These are phyloP conservation scores for Hippoglossus hippoglossus DNA, from an alignment of 2,797 vertebrate genomes.

Conservation along the genomic window DNA sequence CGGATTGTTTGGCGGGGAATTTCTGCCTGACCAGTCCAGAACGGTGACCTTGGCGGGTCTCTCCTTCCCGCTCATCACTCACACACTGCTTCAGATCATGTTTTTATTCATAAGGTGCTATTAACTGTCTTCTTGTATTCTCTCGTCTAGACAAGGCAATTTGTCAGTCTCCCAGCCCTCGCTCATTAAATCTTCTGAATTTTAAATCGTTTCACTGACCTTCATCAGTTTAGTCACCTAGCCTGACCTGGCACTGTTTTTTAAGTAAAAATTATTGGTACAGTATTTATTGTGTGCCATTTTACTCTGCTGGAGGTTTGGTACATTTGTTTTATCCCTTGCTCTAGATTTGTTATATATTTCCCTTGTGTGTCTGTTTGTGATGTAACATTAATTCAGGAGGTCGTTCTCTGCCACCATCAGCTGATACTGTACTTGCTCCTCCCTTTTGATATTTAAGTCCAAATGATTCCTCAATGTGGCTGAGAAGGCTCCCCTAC, in stretches of 20 bases:
- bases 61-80: slow-evolving; percentile 43
- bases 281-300: not conserved
- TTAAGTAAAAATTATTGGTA: slow-evolving; percentile 7
- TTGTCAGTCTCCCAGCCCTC: slow-evolving; percentile 20
- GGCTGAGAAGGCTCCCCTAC: not conserved
- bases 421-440: not conserved
- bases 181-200: slow-evolving; percentile 21
- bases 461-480: slow-evolving; percentile 1
- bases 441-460: slow-evolving; percentile 31
- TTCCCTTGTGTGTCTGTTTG: slow-evolving; percentile 8
- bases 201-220: slow-evolving; percentile 4
- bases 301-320: not conserved
- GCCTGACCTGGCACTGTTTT: not conserved
- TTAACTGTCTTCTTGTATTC: slow-evolving; percentile 46
- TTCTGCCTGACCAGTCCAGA: slow-evolving; percentile 37
- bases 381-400: slow-evolving; percentile 24
- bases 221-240: not conserved
- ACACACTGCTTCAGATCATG: slow-evolving; percentile 41
- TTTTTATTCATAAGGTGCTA: slow-evolving; percentile 59
- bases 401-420: slow-evolving; percentile 13
- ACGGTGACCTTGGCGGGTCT: slow-evolving; percentile 61
- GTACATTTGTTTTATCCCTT: not conserved
- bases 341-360: slow-evolving; percentile 10
- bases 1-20: slow-evolving; percentile 53
- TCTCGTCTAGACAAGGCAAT: slow-evolving; percentile 27